Conservation (phyloP, 2,113 vertebrate species). For the Xiphorhynchus elegans region DNA sequence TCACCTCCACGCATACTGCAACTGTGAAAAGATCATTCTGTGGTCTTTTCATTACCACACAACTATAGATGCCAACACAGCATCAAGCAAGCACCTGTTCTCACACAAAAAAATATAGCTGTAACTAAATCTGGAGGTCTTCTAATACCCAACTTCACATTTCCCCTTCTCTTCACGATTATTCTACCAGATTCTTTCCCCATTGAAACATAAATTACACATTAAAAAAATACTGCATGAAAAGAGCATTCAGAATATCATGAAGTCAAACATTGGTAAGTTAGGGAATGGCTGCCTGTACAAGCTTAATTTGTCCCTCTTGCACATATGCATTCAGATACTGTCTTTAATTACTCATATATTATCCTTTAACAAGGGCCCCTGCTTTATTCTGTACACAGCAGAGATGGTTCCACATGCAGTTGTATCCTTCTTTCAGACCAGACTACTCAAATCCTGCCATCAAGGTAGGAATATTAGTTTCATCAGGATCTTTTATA, state of each 20-base stretch:
- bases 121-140: neutral
- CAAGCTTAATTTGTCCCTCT: neutral
- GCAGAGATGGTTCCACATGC: neutral
- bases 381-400: neutral
- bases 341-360: neutral
- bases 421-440: neutral
- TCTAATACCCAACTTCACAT: neutral
- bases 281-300: neutral
- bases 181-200: neutral
- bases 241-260: neutral
- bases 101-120: neutral
- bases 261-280: neutral
- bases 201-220: neutral
- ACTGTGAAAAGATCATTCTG: neutral
- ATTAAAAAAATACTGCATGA: neutral
- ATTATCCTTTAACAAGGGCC: neutral
- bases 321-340: neutral
- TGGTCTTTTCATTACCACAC: neutral
- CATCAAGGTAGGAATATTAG: neutral
- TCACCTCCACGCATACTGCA: fast-evolving
- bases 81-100: neutral
- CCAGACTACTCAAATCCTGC: neutral
- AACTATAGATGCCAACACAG: neutral
- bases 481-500: neutral
- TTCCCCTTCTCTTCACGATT: neutral